Conservation (phyloP, 1,140 invertebrate species). For the Drosophila prosaltans region DNA sequence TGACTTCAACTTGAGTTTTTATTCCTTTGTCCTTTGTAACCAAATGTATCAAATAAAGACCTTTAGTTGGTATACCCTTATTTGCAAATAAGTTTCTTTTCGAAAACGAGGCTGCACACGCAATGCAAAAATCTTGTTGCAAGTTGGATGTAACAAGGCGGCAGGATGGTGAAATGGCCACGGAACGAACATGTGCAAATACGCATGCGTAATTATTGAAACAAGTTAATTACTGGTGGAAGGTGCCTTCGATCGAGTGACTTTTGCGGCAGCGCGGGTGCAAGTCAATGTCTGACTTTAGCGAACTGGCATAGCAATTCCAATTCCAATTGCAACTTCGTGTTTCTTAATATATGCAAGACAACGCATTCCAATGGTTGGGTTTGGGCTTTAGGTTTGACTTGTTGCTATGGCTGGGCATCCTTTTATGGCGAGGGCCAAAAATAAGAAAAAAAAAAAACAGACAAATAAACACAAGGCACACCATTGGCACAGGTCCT, state of each 20-base stretch:
- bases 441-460: conserved; percentile 16
- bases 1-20: too few species aligned
- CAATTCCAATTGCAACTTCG: conserved; percentile 37
- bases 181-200: conserved; percentile 79
- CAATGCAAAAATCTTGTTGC: conserved; percentile 81
- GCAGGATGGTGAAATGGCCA: conserved; percentile 19
- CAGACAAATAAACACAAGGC: neutral
- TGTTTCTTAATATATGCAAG: conserved; percentile 69
- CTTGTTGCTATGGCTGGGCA: conserved; percentile 34
- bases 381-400: conserved; percentile 27
- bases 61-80: neutral
- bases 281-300: conserved; percentile 4
- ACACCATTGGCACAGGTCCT: conserved; percentile 31
- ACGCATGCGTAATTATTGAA: conserved; percentile 80
- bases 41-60: neutral
- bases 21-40: too few species aligned
- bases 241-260: conserved; percentile 48
- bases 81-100: too few species aligned
- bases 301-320: neutral
- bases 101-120: conserved; percentile 49
- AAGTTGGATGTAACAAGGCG: conserved; percentile 47
- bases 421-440: conserved; percentile 70
- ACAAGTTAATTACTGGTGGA: conserved; percentile 77
- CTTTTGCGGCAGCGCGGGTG: conserved; percentile 32
- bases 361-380: conserved; percentile 59